Base-by-base conservation (phyloP, 2,888 invertebrate genomes). In the Sinodicranocentrus sp. region DNA sequence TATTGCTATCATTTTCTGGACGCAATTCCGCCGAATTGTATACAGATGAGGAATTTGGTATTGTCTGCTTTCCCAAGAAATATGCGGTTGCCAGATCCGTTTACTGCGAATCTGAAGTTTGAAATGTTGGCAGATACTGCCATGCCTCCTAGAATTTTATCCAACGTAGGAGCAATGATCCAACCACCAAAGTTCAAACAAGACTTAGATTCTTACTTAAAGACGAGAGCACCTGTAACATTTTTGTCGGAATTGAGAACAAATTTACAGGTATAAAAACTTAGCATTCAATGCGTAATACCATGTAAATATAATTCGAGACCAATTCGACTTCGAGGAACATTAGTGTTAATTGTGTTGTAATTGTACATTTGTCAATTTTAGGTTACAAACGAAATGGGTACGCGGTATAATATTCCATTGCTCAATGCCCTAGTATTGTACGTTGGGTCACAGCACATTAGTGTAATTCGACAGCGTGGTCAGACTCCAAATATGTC, bases 1-100 rank as follows among this genome's bases (percentile, higher is more conserved):
- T 99, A 98, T 91, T 98, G 99, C 91, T 99, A 99, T 91, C 97
- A 97, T 59, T 98, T 99, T 92, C 99, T 99, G 91, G 99, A 99
- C 91, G 98, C 97, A 84, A 99, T 99, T 89, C 99, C 99, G 63
- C 97, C 99, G 2, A 99, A 99, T 91, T 99, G 99, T 91, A 98
- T 99, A 88, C 89, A 97, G 91, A 97, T 99, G 97, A 93, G 99
- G 70, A 99, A 99, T 91, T 93, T 99, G 78, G 98, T 99, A 75
- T 92, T 99, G 85, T 98, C 98, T 2, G 99, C 99, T 1, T 99
- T 98, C 91, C 99, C 99, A 10, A 93, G 98, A 67, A 98, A 97
- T 90, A 99, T 99, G 99, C 93, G 98, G 0, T 92, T 99, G 63
- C 99, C 99, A 0, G 99, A 99, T 92, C 99, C 99, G 0, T 99